A percentile compares a stretch with the other conserved stretches of the same genome.
These are phyloP conservation scores for Chaetorhynchus papuensis DNA, from an alignment of 2,113 vertebrate species.

Conservation along the genomic window DNA sequence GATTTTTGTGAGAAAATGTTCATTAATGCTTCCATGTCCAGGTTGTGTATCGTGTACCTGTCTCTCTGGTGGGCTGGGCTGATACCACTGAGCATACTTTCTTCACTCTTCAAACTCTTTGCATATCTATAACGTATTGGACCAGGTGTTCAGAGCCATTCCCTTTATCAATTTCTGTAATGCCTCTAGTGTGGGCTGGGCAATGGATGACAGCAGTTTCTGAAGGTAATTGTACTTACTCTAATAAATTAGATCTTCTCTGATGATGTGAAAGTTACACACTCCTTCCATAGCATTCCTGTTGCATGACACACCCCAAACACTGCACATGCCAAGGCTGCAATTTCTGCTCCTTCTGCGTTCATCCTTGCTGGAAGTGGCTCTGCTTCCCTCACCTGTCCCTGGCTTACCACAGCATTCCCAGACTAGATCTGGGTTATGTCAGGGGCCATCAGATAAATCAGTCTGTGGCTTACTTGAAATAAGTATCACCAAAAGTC, in stretches of 20 bases:
- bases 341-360: background rate
- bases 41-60: background rate
- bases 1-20: background rate
- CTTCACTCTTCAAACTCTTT: background rate
- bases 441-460: background rate
- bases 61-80: background rate
- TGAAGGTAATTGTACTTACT: background rate
- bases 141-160: background rate
- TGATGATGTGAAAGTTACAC: background rate
- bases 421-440: background rate
- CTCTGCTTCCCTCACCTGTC: background rate
- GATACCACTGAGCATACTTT: background rate
- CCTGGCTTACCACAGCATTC: background rate
- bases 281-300: background rate
- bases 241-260: background rate
- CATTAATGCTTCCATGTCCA: background rate
- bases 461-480: background rate
- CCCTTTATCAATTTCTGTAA: background rate
- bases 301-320: background rate
- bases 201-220: background rate
- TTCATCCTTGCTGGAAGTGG: background rate
- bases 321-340: background rate
- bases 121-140: accelerated
- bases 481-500: background rate
- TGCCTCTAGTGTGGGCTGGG: background rate